Evolutionary conservation across 2,888 invertebrate genomes (phyloP), one percentile per base, ranked within the genome.

Genomic region (Chalcis sispes): DNA sequence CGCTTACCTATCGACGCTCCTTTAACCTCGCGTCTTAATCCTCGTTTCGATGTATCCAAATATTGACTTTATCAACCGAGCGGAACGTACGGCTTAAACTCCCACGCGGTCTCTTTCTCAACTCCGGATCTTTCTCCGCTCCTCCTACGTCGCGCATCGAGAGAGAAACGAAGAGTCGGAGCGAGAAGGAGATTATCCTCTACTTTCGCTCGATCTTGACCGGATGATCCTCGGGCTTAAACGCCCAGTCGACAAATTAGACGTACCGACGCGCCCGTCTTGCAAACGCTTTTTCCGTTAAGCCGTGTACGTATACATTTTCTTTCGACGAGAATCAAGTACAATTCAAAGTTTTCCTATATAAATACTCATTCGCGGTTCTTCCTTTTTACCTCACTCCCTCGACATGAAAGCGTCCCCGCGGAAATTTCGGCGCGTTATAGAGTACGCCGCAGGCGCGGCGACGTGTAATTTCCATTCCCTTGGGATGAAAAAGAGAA

Each of bases 51-150:
- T 18, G 52, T 58, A 75, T 56, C 75, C 77, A 78, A 78, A 78
- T 75, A 78, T 79, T 75, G 79, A 79, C 79, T 77, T 79, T 79
- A 79, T 75, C 79, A 64, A 79, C 76, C 62, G 71, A 72, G 76
- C 78, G 58, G n/a, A 61, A 73, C 73, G 73, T 77, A n/a, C 61
- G 50, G 36, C 36, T 4, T 7, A 36, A 36, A 36, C 66, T 46
- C 25, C 52, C 46, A 20, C 32, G 7, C 59, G 25, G 13, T 50
- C 59, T 20, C 52, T 36, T 18, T 42, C 36, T 58, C 5, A 4
- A 36, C 5, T 7, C 36, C 4, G 10, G 10, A 36, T 7, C 61
- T 59, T 15, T 54, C 71, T 1, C 23, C 13, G 13, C n/a, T 8
- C 5, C 40, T n/a, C 13, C 8, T 10, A 10, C 18, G 29, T n/a